Evolutionary conservation across 2,888 invertebrate genomes (phyloP), one percentile per base, ranked within the genome.

Genomic region (Gasteruption jaculator): DNA sequence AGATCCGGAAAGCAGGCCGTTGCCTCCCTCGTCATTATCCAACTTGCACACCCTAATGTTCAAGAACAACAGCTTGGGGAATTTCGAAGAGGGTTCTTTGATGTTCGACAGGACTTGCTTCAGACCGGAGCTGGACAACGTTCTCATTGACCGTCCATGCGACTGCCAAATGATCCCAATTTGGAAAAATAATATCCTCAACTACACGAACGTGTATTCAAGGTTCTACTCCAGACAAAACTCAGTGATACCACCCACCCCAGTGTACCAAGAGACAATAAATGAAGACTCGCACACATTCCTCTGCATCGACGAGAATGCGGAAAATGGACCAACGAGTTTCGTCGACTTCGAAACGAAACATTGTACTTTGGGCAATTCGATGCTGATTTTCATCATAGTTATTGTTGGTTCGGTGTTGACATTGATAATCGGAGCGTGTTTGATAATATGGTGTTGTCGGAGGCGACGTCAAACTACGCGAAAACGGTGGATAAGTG

Each of bases 41-140:
- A 59, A 73, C 5, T 69, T 69, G 15, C 78, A 76, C 54, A 78
- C 76, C 58, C 73, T 79, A 39, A 68, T 74, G 14, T 79, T 86
- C 52, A 80, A 82, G 53, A 81, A 82, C 55, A 84, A 83, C 58
- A 81, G 77, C 10, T 71, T 85, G 29, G 71, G 72, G 1, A 67
- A 65, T 38, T 71, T 84, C 54, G 75, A 74, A 22, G 75, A 77
- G 3, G 73, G 76, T 5, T 79, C 84, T 4, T 66, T 86, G 25
- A 69, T 74, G 48, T 76, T 81, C 59, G 79, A 83, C 61, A 66
- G 73, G 3, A 67, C 71, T 7, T 75, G 78, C 47, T 75, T 83
- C 48, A 71, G 73, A 12, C 65, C 78, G 22, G 76, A 80, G 44
- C 70, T 83, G 18, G 77, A 76, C 45, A 76, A 79, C 33, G 68